A percentile compares a stretch with the other conserved stretches of the same genome.
These are phyloP conservation scores for Pollicipes pollicipes DNA, from an alignment of 1,140 invertebrate genomes.

Conservation along the genomic window DNA sequence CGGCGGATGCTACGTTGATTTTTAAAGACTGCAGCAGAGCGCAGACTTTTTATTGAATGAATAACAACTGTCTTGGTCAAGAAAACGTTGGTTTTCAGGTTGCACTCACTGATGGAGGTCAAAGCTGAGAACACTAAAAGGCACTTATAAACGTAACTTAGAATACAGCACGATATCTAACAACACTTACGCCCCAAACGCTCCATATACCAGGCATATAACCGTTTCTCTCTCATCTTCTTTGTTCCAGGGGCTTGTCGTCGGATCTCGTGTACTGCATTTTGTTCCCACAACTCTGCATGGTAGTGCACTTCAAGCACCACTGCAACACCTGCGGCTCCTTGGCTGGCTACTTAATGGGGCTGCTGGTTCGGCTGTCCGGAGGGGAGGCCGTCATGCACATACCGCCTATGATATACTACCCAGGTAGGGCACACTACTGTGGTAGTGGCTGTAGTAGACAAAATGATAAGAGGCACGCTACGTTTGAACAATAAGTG, in stretches of 20 bases:
- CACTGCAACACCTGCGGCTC: slow-evolving; percentile 60
- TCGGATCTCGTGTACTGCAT: slow-evolving; percentile 64
- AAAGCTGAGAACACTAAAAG: slow-evolving; percentile 3
- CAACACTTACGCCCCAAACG: too few species aligned
- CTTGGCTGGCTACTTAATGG: slow-evolving; percentile 42
- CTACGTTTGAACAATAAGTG: too few species aligned
- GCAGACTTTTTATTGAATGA: too few species aligned
- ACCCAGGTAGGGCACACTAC: slow-evolving; percentile 25
- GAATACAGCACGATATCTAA: not conserved
- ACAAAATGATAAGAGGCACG: too few species aligned
- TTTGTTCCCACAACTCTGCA: slow-evolving; percentile 61
- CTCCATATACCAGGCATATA: too few species aligned
- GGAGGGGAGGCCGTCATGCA: slow-evolving; percentile 44
- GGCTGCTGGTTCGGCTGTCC: slow-evolving; percentile 41
- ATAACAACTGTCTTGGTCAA: not conserved
- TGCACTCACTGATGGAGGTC: not conserved
- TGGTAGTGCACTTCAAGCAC: slow-evolving; percentile 49
- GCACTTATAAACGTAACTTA: not conserved
- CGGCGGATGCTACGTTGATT: too few species aligned
- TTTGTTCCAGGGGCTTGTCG: slow-evolving; percentile 39
- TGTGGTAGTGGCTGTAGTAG: not conserved
- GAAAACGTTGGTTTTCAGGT: not conserved
- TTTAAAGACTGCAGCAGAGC: too few species aligned
- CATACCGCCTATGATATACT: slow-evolving; percentile 41
- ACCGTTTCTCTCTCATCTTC: too few species aligned